Conservation (phyloP, 2,113 vertebrate genomes). For the Sarotherodon lohbergeri region DNA sequence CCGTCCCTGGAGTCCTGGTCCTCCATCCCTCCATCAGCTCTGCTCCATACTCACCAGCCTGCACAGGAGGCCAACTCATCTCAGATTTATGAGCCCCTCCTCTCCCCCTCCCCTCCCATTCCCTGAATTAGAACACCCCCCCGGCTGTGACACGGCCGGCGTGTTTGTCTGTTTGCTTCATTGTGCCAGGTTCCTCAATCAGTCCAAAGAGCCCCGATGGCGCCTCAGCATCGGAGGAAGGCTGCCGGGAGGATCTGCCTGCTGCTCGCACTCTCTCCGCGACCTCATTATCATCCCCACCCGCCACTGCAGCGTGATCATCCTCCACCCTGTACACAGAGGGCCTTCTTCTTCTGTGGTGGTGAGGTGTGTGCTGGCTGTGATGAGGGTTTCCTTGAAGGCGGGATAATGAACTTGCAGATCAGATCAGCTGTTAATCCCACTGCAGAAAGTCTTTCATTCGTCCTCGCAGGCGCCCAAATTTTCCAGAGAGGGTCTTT, state of each 20-base stretch:
- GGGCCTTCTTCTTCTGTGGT: background rate
- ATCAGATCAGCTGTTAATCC: slow-evolving; percentile 3
- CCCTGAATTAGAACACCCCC: background rate
- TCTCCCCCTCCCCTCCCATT: background rate
- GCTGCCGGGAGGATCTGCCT: background rate
- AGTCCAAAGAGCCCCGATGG: slow-evolving; percentile 13
- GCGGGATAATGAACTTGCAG: background rate
- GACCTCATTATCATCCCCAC: background rate
- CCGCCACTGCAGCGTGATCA: background rate
- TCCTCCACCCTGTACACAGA: background rate
- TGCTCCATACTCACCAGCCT: background rate
- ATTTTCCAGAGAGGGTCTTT: slow-evolving; percentile 1
- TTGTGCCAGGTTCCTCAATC: background rate
- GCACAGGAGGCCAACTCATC: background rate
- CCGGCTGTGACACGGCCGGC: background rate
- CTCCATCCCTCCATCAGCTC: background rate
- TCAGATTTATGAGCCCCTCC: slow-evolving; percentile 7
- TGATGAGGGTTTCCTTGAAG: background rate
- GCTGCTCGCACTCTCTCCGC: background rate
- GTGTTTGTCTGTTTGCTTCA: background rate
- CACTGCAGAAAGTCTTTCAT: background rate
- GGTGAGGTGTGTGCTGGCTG: background rate
- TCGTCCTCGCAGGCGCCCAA: background rate
- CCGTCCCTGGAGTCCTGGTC: background rate
- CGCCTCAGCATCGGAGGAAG: background rate